phyloP scores from a whole-genome alignment of 2,797 vertebrate genomes.

The Coreius guichenoti region DNA sequence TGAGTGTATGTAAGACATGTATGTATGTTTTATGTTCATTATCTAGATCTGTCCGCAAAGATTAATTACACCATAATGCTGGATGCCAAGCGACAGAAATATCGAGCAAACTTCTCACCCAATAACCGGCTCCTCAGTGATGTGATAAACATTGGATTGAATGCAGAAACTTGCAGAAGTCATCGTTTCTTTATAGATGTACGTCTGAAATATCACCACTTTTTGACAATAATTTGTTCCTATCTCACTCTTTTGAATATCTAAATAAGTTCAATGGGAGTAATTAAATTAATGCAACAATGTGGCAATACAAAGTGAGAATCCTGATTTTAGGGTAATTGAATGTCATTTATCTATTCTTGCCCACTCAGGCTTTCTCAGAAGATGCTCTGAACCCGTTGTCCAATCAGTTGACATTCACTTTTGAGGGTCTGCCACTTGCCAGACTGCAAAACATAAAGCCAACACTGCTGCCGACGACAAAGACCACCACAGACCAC shows the following conservation, averaged over 20 bases:
- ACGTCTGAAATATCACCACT: background rate
- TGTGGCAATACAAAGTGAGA: background rate
- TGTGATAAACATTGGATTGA: background rate
- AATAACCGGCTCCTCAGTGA: background rate
- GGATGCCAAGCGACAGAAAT: constrained; percentile 72
- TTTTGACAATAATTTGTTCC: background rate
- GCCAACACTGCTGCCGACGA: constrained; percentile 69
- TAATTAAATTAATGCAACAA: background rate
- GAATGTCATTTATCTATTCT: background rate
- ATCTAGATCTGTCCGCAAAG: constrained; percentile 56
- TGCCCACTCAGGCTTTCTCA: constrained; percentile 43
- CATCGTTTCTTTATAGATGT: constrained; percentile 44
- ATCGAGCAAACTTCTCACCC: constrained; percentile 65
- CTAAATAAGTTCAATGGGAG: background rate
- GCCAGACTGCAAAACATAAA: constrained; percentile 49
- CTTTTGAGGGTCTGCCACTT: constrained; percentile 72
- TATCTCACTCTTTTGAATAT: background rate
- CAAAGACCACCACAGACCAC: constrained; percentile 59
- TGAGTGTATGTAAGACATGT: no score
- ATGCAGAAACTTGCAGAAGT: fast-evolving
- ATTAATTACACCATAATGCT: constrained; percentile 72
- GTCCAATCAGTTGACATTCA: constrained; percentile 75
- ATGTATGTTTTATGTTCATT: background rate
- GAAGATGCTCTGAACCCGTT: constrained; percentile 79
- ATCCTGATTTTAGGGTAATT: background rate